These are phyloP conservation scores for Drosophila cracens DNA, from an alignment of 2,888 invertebrate species.

Conservation along the genomic window DNA sequence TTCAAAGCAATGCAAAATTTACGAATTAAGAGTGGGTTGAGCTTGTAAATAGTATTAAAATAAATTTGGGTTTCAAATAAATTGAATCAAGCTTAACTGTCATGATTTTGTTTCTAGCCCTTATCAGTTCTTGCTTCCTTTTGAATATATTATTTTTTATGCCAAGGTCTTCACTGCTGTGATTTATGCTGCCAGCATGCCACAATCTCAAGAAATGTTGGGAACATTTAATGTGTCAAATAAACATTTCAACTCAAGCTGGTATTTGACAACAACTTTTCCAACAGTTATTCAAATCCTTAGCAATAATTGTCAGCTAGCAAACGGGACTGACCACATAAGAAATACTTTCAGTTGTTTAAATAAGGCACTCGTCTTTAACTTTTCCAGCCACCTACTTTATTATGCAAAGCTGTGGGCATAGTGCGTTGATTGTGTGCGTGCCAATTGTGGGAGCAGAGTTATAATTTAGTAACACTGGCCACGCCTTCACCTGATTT, in stretches of 20 bases:
- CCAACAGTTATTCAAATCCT: background rate
- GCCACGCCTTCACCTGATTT: constrained; percentile 30
- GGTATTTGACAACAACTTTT: background rate
- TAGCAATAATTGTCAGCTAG: background rate
- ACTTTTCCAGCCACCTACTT: constrained; percentile 4
- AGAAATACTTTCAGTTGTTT: background rate
- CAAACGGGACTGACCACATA: background rate
- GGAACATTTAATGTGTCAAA: background rate
- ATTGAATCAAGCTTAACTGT: background rate
- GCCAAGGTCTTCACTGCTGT: background rate
- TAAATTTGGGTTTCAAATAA: background rate
- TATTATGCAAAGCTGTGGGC: constrained; percentile 8
- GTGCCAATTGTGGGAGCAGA: constrained; percentile 32
- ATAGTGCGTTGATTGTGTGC: constrained; percentile 46
- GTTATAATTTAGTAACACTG: constrained; percentile 34
- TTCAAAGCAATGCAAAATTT: background rate
- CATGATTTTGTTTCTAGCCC: background rate
- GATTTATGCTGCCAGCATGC: background rate
- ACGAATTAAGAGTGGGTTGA: too few relatives aligned
- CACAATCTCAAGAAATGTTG: background rate
- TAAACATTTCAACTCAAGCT: background rate
- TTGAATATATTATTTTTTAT: background rate
- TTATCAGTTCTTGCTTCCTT: background rate
- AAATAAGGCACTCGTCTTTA: background rate
- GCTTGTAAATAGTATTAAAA: background rate